Conservation (phyloP, 2,888 invertebrate species). For the Clostera curtula region DNA sequence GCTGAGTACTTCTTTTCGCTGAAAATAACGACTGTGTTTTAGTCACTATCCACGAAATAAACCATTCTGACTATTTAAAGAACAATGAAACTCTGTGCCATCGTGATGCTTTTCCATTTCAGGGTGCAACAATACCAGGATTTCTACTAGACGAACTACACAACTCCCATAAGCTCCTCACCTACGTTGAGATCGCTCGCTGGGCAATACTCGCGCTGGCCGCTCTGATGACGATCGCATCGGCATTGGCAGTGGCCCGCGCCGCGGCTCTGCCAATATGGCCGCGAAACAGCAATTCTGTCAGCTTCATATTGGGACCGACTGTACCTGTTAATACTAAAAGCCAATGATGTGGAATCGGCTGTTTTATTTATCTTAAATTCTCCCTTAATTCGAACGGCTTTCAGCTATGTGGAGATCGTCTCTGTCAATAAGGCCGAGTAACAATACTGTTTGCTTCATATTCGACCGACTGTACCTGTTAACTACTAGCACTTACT, state of each 20-base stretch:
- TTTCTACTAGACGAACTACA: conserved; percentile 45
- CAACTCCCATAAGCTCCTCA: conserved; percentile 42
- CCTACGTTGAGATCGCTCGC: conserved; percentile 48
- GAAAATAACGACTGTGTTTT: no score
- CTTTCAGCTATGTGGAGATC: no score
- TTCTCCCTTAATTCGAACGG: conserved; percentile 1
- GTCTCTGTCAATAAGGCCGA: no score
- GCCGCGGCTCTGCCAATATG: conserved; percentile 36
- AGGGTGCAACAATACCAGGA: conserved; percentile 55
- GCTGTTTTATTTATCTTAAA: conserved; percentile 1
- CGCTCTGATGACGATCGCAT: conserved; percentile 24
- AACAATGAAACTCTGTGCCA: no score
- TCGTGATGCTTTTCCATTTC: conserved; percentile 12
- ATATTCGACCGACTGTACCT: no score
- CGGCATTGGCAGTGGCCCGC: conserved; percentile 29
- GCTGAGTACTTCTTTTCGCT: no score
- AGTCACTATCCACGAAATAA: no score
- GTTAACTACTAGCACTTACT: no score
- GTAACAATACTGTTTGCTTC: no score
- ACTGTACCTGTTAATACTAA: conserved; percentile 34
- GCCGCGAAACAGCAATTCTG: conserved; percentile 45
- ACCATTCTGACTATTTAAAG: no score
- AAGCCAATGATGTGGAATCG: conserved; percentile 22
- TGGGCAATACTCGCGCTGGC: conserved; percentile 55
- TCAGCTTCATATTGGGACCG: conserved; percentile 51